Evolutionary conservation across 2,888 invertebrate species (phyloP).

Genomic region (Acleris literana): DNA sequence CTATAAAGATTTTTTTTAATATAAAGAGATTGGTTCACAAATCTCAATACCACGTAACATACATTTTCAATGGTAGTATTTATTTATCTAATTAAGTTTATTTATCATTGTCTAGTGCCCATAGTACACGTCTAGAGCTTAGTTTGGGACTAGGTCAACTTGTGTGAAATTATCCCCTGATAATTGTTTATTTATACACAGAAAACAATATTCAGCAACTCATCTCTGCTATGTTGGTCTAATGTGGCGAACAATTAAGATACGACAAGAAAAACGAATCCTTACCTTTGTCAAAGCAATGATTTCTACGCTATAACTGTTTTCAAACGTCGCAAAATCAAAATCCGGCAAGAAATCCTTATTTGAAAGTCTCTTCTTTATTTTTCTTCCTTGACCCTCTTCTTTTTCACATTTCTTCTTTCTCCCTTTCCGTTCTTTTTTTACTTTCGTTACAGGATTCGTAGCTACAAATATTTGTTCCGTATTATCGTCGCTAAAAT

Average conservation of each 20-base stretch:
- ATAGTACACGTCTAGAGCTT: no score
- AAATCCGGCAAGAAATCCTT: constrained; percentile 33
- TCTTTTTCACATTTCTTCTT: constrained; percentile 17
- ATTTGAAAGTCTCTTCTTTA: constrained; percentile 25
- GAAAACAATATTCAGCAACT: no score
- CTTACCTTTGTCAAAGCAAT: constrained; percentile 29
- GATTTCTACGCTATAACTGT: constrained; percentile 27
- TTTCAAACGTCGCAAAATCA: constrained; percentile 29
- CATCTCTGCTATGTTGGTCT: no score
- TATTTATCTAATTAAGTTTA: no score
- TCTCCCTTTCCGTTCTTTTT: constrained; percentile 18
- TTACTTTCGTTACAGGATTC: constrained; percentile 16
- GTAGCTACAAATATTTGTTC: constrained; percentile 32
- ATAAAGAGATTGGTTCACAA: no score
- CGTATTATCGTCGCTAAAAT: constrained; percentile 20
- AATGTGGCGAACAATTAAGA: neutral
- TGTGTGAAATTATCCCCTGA: no score
- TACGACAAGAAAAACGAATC: neutral
- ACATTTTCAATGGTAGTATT: no score
- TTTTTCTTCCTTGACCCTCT: constrained; percentile 22
- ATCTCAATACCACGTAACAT: no score
- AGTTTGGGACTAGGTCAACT: no score
- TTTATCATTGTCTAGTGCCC: no score
- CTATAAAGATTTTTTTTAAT: no score
- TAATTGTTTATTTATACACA: no score